phyloP scores from a whole-genome alignment of 2,797 vertebrate species.

The Acridotheres tristis region DNA sequence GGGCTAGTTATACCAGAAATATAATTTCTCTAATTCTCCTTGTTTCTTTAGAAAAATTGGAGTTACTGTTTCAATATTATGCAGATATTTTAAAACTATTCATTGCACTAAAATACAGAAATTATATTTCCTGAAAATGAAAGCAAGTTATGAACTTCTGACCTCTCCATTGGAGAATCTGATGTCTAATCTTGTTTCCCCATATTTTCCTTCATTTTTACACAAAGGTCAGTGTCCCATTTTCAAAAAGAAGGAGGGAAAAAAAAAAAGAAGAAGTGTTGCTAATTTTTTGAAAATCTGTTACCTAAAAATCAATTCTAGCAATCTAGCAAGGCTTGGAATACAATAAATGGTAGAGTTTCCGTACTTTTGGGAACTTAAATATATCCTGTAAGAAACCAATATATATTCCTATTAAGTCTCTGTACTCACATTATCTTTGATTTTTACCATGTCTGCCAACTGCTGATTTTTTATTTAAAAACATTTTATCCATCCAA shows the following conservation, averaged over 20 bases:
- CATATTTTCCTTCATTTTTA: not conserved
- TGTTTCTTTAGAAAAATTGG: not conserved
- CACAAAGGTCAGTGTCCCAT: not conserved
- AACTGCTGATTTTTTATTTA: constrained; percentile 21
- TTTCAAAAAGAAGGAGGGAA: not conserved
- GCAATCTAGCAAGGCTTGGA: not conserved
- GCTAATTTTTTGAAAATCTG: not conserved
- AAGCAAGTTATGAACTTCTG: not conserved
- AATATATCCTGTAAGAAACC: not conserved
- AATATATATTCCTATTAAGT: not conserved
- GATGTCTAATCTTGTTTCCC: not conserved
- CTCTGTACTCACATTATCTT: not conserved
- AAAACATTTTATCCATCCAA: constrained; percentile 33
- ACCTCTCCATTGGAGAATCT: not conserved
- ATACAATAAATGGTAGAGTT: not conserved
- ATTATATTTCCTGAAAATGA: not conserved
- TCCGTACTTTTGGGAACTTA: not conserved
- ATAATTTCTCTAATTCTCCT: not conserved
- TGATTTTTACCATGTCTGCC: not conserved
- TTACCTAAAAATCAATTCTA: not conserved
- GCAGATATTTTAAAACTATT: not conserved
- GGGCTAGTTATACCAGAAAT: not conserved
- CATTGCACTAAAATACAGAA: not conserved
- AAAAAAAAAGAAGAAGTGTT: not conserved
- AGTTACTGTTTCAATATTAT: not conserved